Percentiles rank a stretch among this genome's conserved stretches.
These are phyloP conservation scores for Stictonetta naevosa DNA, from an alignment of 2,113 vertebrate species.

Conservation along the genomic window DNA sequence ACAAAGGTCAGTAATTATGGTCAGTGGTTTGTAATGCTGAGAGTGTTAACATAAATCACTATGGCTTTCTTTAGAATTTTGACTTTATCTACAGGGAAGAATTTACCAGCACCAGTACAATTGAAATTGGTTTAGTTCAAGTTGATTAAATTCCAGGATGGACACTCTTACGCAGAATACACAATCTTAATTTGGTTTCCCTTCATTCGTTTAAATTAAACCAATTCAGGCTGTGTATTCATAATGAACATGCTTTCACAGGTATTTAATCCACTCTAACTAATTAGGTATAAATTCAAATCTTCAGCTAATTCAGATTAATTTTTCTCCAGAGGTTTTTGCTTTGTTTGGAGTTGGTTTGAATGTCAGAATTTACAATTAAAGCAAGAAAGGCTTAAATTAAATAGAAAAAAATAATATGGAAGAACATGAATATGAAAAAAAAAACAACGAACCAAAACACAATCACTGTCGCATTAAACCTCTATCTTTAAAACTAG, in stretches of 20 bases:
- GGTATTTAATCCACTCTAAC: not conserved
- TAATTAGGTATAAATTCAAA: not conserved
- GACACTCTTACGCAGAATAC: not conserved
- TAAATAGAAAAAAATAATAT: not conserved
- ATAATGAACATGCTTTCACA: not conserved
- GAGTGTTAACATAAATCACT: not conserved
- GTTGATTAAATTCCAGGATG: not conserved
- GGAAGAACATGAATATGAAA: not conserved
- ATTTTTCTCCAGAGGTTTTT: not conserved
- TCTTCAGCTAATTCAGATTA: not conserved
- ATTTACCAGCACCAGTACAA: not conserved
- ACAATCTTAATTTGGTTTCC: not conserved
- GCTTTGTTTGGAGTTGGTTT: not conserved
- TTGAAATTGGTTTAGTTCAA: not conserved
- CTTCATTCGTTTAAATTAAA: slow-evolving; percentile 31
- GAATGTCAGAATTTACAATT: not conserved
- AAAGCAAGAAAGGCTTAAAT: not conserved
- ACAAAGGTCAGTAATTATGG: not conserved
- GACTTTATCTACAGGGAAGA: not conserved
- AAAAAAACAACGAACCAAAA: not conserved
- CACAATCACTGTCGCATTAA: not conserved
- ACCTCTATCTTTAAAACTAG: not conserved
- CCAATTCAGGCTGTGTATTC: not conserved
- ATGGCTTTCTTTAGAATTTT: not conserved
- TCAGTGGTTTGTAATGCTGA: not conserved